phyloP scores from a whole-genome alignment of 2,113 vertebrate species.

The Nibea coibor region DNA sequence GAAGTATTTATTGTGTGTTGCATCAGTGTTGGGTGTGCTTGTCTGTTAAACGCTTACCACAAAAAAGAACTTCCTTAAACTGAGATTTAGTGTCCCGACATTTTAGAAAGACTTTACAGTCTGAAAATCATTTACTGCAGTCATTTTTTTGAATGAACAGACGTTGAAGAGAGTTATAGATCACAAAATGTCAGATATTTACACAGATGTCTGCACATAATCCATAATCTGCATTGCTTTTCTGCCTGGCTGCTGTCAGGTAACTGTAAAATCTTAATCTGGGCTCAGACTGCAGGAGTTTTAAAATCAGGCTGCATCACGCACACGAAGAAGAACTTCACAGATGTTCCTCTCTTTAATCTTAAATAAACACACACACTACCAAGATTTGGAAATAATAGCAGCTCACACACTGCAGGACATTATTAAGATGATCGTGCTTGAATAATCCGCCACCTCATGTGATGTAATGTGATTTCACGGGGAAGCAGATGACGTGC shows the following conservation, averaged over 20 bases:
- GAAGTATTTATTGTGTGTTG: background rate
- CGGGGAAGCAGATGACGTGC: no score
- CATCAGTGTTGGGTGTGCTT: background rate
- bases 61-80: background rate
- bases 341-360: no score
- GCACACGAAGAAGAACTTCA: no score
- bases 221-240: background rate
- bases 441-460: no score
- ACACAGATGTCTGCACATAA: background rate
- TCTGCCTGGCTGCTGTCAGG: background rate
- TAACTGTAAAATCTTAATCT: no score
- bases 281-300: no score
- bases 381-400: no score
- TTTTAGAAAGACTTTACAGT: background rate
- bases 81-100: background rate
- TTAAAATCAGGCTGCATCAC: no score
- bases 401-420: no score
- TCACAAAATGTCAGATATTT: background rate
- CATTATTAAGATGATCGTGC: no score
- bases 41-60: background rate
- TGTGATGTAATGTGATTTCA: no score
- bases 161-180: background rate
- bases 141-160: background rate
- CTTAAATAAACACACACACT: no score
- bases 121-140: background rate